Evolutionary conservation across 2,113 vertebrate species (phyloP).

Genomic region (Serinus canaria): DNA sequence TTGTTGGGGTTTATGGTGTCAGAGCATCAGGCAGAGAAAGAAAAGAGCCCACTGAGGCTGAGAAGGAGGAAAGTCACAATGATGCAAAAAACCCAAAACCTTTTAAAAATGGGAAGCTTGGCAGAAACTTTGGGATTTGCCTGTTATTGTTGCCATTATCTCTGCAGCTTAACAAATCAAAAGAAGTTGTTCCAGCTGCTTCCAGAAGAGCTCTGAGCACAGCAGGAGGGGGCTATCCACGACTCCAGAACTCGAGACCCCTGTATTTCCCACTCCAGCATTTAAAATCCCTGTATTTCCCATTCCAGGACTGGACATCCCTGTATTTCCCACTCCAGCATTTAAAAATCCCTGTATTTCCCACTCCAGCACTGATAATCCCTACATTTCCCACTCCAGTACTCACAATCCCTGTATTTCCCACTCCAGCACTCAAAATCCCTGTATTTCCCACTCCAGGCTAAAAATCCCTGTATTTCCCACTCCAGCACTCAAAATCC

Average conservation of each 20-base stretch:
- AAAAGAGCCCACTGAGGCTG: background rate
- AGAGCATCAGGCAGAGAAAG: background rate
- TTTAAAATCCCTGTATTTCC: accelerated
- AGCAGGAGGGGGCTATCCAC: background rate
- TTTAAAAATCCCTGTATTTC: background rate
- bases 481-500: too few species aligned
- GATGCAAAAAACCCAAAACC: background rate
- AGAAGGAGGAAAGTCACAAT: background rate
- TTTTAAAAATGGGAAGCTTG: background rate
- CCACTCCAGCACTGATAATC: too few species aligned
- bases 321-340: background rate
- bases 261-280: background rate
- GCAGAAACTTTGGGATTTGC: background rate
- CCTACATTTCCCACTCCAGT: background rate
- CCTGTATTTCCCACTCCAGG: background rate
- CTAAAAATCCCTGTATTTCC: accelerated
- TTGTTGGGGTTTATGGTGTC: background rate
- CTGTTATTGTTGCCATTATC: background rate
- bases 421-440: background rate
- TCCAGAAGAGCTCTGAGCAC: background rate
- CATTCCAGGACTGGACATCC: background rate
- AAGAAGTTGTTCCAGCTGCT: background rate
- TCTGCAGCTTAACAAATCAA: background rate
- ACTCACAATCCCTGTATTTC: accelerated
- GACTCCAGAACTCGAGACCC: accelerated